phyloP scores from a whole-genome alignment of 2,113 vertebrate species.

The Rattus norvegicus region DNA sequence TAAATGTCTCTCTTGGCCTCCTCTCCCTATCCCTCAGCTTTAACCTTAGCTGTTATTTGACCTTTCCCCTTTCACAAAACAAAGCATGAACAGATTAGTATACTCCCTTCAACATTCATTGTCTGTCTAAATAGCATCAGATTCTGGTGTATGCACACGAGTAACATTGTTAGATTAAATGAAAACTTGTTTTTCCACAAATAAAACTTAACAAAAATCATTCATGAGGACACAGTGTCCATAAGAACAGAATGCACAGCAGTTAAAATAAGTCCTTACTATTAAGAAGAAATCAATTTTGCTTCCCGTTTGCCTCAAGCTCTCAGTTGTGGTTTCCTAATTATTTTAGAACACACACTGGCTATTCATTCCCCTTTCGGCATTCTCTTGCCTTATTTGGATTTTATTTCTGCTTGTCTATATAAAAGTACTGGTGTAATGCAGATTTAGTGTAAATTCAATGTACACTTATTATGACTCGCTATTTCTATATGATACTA shows the following conservation, averaged over 20 bases:
- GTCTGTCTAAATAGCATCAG: not conserved
- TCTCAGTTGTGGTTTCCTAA: not conserved
- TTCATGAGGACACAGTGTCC: not conserved
- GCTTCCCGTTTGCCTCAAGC: not conserved
- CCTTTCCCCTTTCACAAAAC: not conserved
- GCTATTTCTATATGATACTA: conserved; percentile 33
- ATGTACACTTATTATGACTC: not conserved
- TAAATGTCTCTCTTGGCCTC: not conserved
- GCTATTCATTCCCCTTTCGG: not conserved
- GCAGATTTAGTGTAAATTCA: not conserved
- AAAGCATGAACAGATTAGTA: not conserved
- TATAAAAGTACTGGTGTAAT: not conserved
- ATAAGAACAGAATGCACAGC: not conserved
- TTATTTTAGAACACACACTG: not conserved
- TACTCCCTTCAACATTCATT: not conserved
- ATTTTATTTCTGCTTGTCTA: not conserved
- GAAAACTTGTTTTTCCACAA: not conserved
- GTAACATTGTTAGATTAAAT: not conserved
- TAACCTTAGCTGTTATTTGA: not conserved
- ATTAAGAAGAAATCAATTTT: not conserved
- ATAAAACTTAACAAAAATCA: not conserved
- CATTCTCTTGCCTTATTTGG: not conserved
- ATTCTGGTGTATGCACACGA: not conserved
- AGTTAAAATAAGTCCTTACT: not conserved
- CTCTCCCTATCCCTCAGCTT: not conserved